phyloP scores from a whole-genome alignment of 1,140 invertebrate genomes.

The Hestina assimilis region DNA sequence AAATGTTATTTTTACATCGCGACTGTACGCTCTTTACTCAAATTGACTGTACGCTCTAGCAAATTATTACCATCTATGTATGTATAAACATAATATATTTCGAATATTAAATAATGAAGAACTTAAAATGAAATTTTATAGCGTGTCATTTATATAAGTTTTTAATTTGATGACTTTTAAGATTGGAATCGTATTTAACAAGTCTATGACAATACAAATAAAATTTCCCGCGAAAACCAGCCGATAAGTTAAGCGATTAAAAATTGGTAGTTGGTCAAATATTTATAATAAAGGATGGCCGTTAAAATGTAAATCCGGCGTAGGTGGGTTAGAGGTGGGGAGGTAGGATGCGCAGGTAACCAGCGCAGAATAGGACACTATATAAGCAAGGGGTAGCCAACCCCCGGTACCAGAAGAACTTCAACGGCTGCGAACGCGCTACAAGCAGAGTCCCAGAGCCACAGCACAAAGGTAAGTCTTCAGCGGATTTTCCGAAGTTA shows the following conservation, averaged over 20 bases:
- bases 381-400: conserved; percentile 9
- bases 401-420: conserved; percentile 1
- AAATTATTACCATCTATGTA: too few species aligned
- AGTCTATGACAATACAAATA: too few species aligned
- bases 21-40: too few species aligned
- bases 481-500: not conserved
- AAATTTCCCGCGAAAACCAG: not conserved
- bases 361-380: conserved; percentile 10
- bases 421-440: not conserved
- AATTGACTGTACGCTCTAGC: too few species aligned
- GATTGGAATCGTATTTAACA: too few species aligned
- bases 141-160: too few species aligned
- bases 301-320: conserved; percentile 16
- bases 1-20: too few species aligned
- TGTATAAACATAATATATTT: too few species aligned
- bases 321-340: conserved; percentile 16
- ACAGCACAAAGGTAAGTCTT: conserved; percentile 5
- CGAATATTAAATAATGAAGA: too few species aligned
- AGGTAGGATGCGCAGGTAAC: conserved; percentile 18
- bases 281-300: conserved; percentile 17
- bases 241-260: not conserved
- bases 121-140: too few species aligned
- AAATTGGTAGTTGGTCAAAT: conserved; percentile 12
- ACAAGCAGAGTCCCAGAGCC: not conserved
- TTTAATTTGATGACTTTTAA: too few species aligned